Base-by-base conservation (phyloP, 1,140 invertebrate species). In the Bombus consobrinus region DNA sequence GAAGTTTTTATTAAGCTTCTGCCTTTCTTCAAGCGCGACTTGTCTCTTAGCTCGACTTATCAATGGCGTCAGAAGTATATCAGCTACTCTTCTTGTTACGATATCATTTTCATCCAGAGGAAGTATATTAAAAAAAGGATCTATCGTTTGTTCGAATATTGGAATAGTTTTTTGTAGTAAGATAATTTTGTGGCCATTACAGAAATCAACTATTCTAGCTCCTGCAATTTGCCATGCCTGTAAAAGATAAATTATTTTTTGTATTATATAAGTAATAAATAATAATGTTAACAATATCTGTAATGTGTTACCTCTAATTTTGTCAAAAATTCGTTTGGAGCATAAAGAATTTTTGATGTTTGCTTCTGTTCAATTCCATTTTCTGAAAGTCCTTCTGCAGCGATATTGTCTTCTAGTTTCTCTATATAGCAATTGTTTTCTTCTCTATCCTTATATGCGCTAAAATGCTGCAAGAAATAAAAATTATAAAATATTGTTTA, bases 181-280 rank as follows among this genome's bases (percentile, higher is more conserved):
- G 59, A 91, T 86, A 10, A 94, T 91, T 0, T 69, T 77, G 9
- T 79, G 87, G 8, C 91, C 92, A 22, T 91, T 83, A 69, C 95
- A 95, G 79, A 95, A 95, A 53, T 93, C 87, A 1, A 92, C 86
- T 25, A 95, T 91, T 59, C 90, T 83, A 12, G 87, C 85, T 18
- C 95, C 94, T 34, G 93, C 94, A 32, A 95, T 68, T 85, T 85
- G 84, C 92, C 91, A 92, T n/a, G 91, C 93, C 95, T 95, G 22
- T 34, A 34, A 57, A 53, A 47, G 39, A 22, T 12, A 83, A 59
- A 32, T 66, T n/a, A 66, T 53, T 71, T 62, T 64, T 83, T 37
- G 18, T 77, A 9, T 10, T 37, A 6, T 13, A 37, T 10, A 78
- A 71, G 18, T 25, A 74, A 37, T n/a, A 32, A 74, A 37, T n/a